Evolutionary conservation across 2,797 vertebrate genomes (phyloP).

Genomic region (Pangasius mekongensis): DNA sequence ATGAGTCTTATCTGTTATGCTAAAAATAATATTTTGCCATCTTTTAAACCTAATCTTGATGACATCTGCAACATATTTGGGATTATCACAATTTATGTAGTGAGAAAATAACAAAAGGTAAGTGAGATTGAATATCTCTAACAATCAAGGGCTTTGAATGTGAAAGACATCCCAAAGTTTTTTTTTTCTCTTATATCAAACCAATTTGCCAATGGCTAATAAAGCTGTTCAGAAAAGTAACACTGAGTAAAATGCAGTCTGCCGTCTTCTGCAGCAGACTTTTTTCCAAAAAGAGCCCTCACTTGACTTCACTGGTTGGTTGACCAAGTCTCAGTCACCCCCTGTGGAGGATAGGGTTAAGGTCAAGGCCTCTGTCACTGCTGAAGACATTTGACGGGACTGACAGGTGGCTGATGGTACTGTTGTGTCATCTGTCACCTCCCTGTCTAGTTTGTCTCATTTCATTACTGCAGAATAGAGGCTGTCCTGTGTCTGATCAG

Average conservation of each 20-base stretch:
- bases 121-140: background rate
- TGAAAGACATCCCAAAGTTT: background rate
- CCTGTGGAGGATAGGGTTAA: conserved; percentile 74
- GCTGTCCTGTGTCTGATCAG: conserved; percentile 67
- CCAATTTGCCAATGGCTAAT: background rate
- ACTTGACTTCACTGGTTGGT: conserved; percentile 42
- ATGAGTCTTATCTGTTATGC: too few relatives aligned
- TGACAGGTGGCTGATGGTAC: conserved; percentile 77
- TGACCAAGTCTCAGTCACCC: conserved; percentile 54
- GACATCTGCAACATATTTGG: background rate
- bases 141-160: background rate
- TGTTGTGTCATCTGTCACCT: conserved; percentile 75
- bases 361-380: conserved; percentile 76
- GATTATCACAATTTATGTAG: background rate
- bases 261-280: background rate
- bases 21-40: background rate
- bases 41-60: background rate
- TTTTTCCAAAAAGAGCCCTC: background rate
- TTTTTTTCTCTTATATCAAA: background rate
- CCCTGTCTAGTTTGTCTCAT: conserved; percentile 70
- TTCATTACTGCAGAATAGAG: conserved; percentile 79
- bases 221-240: background rate
- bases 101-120: background rate
- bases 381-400: conserved; percentile 77
- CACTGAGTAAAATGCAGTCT: background rate